Evolutionary conservation across 2,797 vertebrate genomes (phyloP), one percentile per base, ranked within the genome.

Genomic region (Mycteria americana): DNA sequence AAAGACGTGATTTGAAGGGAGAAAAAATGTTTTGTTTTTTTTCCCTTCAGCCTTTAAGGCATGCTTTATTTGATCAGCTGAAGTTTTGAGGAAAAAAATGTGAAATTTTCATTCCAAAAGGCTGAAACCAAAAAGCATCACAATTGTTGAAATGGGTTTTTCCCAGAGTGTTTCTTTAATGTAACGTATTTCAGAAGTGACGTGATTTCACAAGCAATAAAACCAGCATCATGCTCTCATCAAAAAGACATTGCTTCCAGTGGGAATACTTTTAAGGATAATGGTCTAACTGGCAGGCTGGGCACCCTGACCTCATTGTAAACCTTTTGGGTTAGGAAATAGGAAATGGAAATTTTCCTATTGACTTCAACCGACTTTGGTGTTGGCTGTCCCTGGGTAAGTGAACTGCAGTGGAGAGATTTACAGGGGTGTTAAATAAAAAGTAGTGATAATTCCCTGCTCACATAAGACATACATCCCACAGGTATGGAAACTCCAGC

Each of bases 151-250:
- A 80, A 75, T 2, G 78, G 48, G 31, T 85, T 96, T 95, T 95
- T 94, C 89, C 91, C 89, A 76, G 81, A n/a, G 48, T 19, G 31
- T 93, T 91, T 64, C 91, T 95, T 93, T 91, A 76, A 91, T 75
- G 92, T 88, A 91, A 50, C 85, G 62, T 92, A 91, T 85, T 93
- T 72, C 87, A 96, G 87, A 89, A 95, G 72, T 93, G 92, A 92
- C 18, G 35, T 83, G 87, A 56, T 95, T 95, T 97, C 94, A 85
- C 87, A 94, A 88, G 85, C 92, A 70, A 60, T 93, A 89, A 96
- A 97, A 77, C n/a, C 85, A 93, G 74, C 48, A 94, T 60, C 59
- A 60, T 46, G 86, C 68, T 88, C 53, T 95, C 95, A 89, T 94
- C 93, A 88, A 94, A 96, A 83, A 94, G 72, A 60, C 87, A 24